phyloP scores from a whole-genome alignment of 1,140 invertebrate genomes.

The Homarus americanus region DNA sequence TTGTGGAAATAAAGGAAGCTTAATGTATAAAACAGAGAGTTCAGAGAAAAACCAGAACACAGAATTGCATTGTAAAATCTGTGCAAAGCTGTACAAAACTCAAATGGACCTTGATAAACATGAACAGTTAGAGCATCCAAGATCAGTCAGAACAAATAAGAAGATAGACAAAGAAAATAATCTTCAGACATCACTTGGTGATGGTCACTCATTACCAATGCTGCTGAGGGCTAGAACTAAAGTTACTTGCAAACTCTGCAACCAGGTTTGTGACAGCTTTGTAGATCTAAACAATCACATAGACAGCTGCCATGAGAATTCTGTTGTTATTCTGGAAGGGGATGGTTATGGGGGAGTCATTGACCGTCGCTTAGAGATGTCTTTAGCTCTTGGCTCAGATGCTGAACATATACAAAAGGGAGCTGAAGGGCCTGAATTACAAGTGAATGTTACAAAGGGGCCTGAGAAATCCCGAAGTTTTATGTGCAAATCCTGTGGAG shows the following conservation, averaged over 20 bases:
- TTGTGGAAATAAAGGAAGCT: background rate
- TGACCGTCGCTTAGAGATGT: conserved; percentile 13
- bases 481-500: background rate
- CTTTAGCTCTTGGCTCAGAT: background rate
- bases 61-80: conserved; percentile 15
- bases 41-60: background rate
- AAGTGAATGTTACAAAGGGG: background rate
- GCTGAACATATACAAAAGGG: background rate
- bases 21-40: background rate
- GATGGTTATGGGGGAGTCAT: conserved; percentile 29
- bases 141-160: conserved; percentile 9
- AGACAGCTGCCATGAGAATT: conserved; percentile 1
- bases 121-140: conserved; percentile 3
- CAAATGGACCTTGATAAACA: conserved; percentile 20
- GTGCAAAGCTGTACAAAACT: background rate
- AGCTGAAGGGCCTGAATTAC: background rate
- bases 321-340: conserved; percentile 34
- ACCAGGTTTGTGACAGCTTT: background rate
- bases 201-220: background rate
- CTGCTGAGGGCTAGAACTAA: background rate
- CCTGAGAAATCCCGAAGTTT: background rate
- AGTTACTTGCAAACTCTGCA: conserved; percentile 1
- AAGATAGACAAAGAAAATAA: background rate
- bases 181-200: background rate
- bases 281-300: background rate